A percentile compares a stretch with the other conserved stretches of the same genome.
Evolutionary conservation across 1,140 invertebrate species (phyloP).

Genomic region (Babylonia areolata): DNA sequence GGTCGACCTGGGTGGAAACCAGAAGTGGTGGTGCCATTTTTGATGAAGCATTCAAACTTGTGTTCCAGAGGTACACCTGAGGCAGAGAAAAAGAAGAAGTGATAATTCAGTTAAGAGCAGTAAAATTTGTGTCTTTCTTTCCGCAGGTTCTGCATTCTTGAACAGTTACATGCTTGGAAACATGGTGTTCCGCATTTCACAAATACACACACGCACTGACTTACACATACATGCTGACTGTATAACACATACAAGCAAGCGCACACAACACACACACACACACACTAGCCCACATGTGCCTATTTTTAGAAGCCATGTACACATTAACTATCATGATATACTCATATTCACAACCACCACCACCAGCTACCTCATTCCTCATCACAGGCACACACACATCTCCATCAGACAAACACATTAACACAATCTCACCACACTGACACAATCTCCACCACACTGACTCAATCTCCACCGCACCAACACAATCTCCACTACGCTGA

Average conservation of each 20-base stretch:
- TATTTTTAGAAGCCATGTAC: too few species aligned
- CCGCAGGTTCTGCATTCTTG: too few species aligned
- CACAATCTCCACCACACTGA: neutral
- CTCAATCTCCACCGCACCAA: neutral
- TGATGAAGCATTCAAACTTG: slow-evolving; percentile 46
- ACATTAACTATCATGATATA: neutral
- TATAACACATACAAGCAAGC: too few species aligned
- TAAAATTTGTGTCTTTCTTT: too few species aligned
- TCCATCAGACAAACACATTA: neutral
- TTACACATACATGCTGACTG: too few species aligned
- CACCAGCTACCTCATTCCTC: too few species aligned
- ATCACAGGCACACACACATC: neutral
- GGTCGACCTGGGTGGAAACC: slow-evolving; percentile 63
- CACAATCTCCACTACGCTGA: neutral
- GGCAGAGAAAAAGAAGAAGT: too few species aligned
- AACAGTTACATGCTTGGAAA: too few species aligned
- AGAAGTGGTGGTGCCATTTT: slow-evolving; percentile 33
- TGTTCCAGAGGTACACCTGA: slow-evolving; percentile 57
- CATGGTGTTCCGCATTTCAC: neutral
- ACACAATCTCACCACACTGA: neutral
- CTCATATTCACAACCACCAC: neutral
- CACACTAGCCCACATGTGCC: neutral
- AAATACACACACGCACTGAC: neutral
- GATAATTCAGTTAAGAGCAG: too few species aligned
- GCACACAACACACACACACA: neutral